Evolutionary conservation across 2,113 vertebrate species (phyloP), one percentile per base, ranked within the genome.

Genomic region (Malurus elegans): DNA sequence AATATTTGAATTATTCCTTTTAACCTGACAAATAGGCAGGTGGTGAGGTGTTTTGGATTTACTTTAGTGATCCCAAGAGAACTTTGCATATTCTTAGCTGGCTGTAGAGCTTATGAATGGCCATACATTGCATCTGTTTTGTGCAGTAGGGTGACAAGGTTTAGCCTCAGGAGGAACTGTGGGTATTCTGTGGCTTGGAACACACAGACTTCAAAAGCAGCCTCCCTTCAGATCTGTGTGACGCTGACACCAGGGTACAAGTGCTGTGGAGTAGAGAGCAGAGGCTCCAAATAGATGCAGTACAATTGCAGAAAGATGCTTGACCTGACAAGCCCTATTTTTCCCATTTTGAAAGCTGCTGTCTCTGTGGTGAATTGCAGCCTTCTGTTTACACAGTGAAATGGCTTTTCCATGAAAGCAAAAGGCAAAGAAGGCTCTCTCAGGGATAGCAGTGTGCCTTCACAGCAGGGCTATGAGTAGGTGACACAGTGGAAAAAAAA

Each of bases 371-470:
- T 54, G 62, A 83, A 74, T 64, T 60, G 60, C 73, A 76, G 76
- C 50, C 13, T 71, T 60, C 18, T 67, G 45, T 85, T 86, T 85
- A 53, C 56, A 53, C 8, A 80, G 50, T 85, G 25, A 92, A 93
- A 92, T 61, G 36, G n/a, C 18, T 95, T 84, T 92, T 78, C 60
- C 24, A 60, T 89, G 56, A 84, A 87, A 81, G 44, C 65, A 74
- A 80, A 95, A 78, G 73, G 89, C 60, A 74, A 92, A 78, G 67
- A 81, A 71, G 20, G 32, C 32, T 84, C 31, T 69, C 45, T 86
- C 42, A 45, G 73, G 34, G 32, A 70, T 64, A 85, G 25, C 64
- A 45, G 19, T 14, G 6, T 70, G 31, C 54, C 74, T 92, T 91
- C 84, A 56, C 42, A 91, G 71, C 40, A 38, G 56, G 56, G 18